phyloP scores from a whole-genome alignment of 2,888 invertebrate genomes.

The Drosophila subquinaria region DNA sequence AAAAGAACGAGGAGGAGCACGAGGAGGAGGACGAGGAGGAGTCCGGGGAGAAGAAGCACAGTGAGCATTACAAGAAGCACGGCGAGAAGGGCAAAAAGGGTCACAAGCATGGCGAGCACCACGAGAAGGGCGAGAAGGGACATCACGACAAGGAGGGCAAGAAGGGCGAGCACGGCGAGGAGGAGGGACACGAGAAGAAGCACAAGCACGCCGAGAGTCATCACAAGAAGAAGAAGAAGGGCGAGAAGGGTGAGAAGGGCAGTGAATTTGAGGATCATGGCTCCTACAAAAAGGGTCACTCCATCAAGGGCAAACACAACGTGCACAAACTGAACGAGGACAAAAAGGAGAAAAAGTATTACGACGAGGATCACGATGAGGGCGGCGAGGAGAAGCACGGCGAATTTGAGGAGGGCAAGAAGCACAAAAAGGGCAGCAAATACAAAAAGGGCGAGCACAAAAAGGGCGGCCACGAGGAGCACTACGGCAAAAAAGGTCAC shows the following conservation, averaged over 20 bases:
- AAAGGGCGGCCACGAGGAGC: slow-evolving; percentile 91
- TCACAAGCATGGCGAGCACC: slow-evolving; percentile 89
- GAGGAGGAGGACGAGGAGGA: slow-evolving; percentile 86
- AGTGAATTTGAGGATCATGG: slow-evolving; percentile 87
- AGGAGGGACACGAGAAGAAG: slow-evolving; percentile 86
- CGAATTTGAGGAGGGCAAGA: slow-evolving; percentile 92
- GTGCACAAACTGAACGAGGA: slow-evolving; percentile 94
- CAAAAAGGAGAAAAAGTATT: slow-evolving; percentile 94
- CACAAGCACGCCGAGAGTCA: slow-evolving; percentile 86
- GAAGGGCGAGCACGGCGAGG: slow-evolving; percentile 86
- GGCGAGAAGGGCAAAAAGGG: slow-evolving; percentile 91
- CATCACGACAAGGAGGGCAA: slow-evolving; percentile 89
- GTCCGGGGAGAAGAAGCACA: slow-evolving; percentile 89
- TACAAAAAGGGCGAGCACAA: slow-evolving; percentile 93
- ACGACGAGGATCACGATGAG: slow-evolving; percentile 93
- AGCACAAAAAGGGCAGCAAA: slow-evolving; percentile 93
- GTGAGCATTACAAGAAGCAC: slow-evolving; percentile 88
- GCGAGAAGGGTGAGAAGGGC: slow-evolving; percentile 87
- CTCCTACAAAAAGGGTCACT: slow-evolving; percentile 93
- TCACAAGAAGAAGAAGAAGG: slow-evolving; percentile 86
- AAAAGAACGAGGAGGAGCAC: slow-evolving; percentile 79
- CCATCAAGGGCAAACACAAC: slow-evolving; percentile 94
- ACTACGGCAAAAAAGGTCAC: slow-evolving; percentile 92
- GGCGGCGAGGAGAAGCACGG: slow-evolving; percentile 94
- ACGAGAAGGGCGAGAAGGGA: slow-evolving; percentile 89